Conservation (phyloP, 2,113 vertebrate species). For the Poecilia latipinna region DNA sequence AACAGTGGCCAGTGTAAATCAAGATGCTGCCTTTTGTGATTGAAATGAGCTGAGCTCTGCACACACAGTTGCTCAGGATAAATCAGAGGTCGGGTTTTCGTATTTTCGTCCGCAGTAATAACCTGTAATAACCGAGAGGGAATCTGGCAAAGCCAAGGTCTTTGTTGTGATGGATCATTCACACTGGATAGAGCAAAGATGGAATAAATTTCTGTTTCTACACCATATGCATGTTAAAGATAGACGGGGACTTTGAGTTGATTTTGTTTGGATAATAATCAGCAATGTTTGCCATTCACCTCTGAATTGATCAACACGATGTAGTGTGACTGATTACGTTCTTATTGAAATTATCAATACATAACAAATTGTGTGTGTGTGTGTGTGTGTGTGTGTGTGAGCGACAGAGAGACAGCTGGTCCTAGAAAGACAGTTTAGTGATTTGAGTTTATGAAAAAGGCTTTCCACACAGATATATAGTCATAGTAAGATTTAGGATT, state of each 20-base stretch:
- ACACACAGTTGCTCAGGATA: conserved; percentile 85
- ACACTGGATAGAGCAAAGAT: conserved; percentile 45
- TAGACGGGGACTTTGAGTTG: neutral
- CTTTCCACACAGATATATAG: neutral
- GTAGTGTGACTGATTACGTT: no score
- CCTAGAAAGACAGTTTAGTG: conserved; percentile 18
- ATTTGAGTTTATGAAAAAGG: conserved; percentile 2
- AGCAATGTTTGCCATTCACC: conserved; percentile 11
- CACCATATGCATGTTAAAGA: conserved; percentile 33
- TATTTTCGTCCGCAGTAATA: conserved; percentile 90
- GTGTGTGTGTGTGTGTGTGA: no score
- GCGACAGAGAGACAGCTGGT: neutral
- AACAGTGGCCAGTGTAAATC: conserved; percentile 98
- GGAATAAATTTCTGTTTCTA: conserved; percentile 36
- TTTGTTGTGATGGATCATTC: conserved; percentile 65
- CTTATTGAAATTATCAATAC: no score
- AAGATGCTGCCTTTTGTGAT: conserved; percentile 95
- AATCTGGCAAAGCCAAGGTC: conserved; percentile 69
- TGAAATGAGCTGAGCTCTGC: conserved; percentile 95
- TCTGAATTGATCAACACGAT: neutral
- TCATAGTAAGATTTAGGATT: neutral
- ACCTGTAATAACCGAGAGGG: conserved; percentile 72
- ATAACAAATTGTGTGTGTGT: no score
- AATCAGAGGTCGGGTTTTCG: conserved; percentile 82
- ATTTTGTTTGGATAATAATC: conserved; percentile 17